Evolutionary conservation across 2,113 vertebrate genomes (phyloP).

Genomic region (Capricornis sumatraensis): DNA sequence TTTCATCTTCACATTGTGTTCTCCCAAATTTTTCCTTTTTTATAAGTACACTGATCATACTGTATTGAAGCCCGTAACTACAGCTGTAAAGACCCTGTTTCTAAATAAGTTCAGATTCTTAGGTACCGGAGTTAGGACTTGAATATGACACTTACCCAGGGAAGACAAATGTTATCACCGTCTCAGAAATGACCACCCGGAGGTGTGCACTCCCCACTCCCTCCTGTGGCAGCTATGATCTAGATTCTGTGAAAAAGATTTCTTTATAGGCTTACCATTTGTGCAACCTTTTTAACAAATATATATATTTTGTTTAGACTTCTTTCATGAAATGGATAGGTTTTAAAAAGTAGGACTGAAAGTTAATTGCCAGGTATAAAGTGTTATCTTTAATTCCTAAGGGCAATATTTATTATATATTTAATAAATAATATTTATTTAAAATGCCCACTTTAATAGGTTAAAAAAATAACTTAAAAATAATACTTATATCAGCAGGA

Average conservation of each 20-base stretch:
- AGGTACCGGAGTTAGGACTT: background rate
- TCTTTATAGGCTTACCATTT: background rate
- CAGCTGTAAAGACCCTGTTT: background rate
- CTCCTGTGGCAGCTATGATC: background rate
- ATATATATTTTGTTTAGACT: background rate
- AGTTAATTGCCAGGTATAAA: background rate
- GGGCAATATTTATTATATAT: background rate
- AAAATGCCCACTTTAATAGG: background rate
- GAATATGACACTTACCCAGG: background rate
- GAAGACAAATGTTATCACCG: background rate
- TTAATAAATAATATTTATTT: background rate
- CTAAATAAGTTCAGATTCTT: background rate
- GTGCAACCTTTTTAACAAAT: background rate
- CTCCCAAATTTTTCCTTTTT: background rate
- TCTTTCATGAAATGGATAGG: background rate
- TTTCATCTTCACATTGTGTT: background rate
- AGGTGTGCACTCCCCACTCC: background rate
- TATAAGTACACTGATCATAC: background rate
- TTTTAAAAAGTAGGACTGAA: background rate
- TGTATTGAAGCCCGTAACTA: background rate
- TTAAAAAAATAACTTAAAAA: slow-evolving; percentile 13
- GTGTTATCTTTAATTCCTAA: background rate
- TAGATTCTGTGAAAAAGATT: background rate
- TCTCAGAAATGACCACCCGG: background rate
- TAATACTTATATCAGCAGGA: background rate